Evolutionary conservation across 2,888 invertebrate species (phyloP).

Genomic region (Chesias legatella): DNA sequence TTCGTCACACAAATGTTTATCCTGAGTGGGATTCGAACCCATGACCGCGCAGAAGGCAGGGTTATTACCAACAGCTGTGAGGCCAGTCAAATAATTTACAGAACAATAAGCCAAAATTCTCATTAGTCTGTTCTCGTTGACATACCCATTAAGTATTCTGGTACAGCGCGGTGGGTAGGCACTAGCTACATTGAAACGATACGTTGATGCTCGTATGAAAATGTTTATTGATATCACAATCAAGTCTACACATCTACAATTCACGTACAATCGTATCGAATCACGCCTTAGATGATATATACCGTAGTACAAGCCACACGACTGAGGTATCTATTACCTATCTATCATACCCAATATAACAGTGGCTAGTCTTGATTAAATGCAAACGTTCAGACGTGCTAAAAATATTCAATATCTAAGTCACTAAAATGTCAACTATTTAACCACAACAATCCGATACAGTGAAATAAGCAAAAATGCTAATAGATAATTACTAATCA

Average conservation of each 20-base stretch:
- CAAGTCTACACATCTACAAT: conserved; percentile 77
- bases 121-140: too few species aligned
- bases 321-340: conserved; percentile 13
- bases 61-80: too few species aligned
- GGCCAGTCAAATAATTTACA: too few species aligned
- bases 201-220: conserved; percentile 77
- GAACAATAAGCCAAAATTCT: too few species aligned
- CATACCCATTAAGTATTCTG: too few species aligned
- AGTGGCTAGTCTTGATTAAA: conserved; percentile 51
- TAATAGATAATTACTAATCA: conserved; percentile 57
- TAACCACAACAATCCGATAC: conserved; percentile 34
- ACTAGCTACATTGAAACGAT: conserved; percentile 32
- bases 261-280: conserved; percentile 54
- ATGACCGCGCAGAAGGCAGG: too few species aligned
- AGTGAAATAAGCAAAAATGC: conserved; percentile 39
- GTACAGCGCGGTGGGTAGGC: not conserved
- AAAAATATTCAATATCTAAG: conserved; percentile 49
- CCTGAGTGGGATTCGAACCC: too few species aligned
- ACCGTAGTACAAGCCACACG: conserved; percentile 49
- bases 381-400: conserved; percentile 64
- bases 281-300: conserved; percentile 54
- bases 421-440: conserved; percentile 37
- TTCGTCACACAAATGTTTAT: too few species aligned
- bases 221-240: conserved; percentile 81
- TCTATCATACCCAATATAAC: conserved; percentile 41